Evolutionary conservation across 2,888 invertebrate species (phyloP), one percentile per base, ranked within the genome.

Genomic region (Scaptomyza caliginosa): DNA sequence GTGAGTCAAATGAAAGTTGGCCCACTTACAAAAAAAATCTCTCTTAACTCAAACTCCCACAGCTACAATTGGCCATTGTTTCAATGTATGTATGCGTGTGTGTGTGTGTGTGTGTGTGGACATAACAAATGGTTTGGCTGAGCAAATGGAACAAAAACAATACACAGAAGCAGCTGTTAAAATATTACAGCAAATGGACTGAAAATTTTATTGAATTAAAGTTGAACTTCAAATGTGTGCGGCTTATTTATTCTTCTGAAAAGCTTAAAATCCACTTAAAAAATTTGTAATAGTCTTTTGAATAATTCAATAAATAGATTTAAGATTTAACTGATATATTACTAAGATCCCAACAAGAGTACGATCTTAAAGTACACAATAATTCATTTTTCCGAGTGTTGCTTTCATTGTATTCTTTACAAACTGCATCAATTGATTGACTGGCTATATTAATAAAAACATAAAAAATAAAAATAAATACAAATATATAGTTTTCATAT

Each of bases 1-100:
- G 48, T 45, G 30, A 21, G 39, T 38, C 43, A 63, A 57, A 49
- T 39, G 50, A 50, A 32, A 50, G 19, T 51, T 21, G 38, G 17
- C 24, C 32, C 50, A 62, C 52, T 62, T 42, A 42, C 50, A 38
- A 17, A 49, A 11, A 17, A 6, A 11, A 1, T 17, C 19, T 10
- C 2, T 17, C 19, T 10, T 32, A 13, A 11, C 11, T 7, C 21
- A 13, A 34, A 34, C 16, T 16, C 34, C 7, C 36, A 21, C 19
- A 2, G 10, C 24, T n/a, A 43, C 38, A 38, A 45, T 36, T 32
- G 34, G 7, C 23, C 5, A 11, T 13, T 16, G 32, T 40, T n/a
- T n/a, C n/a, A n/a, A n/a, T n/a, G n/a, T n/a, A n/a, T n/a, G n/a
- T n/a, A n/a, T n/a, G n/a, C n/a, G 39, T 43, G 28, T 43, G n/a